Evolutionary conservation across 1,140 invertebrate species (phyloP), one percentile per base, ranked within the genome.

Genomic region (Drosophila ohnishii): DNA sequence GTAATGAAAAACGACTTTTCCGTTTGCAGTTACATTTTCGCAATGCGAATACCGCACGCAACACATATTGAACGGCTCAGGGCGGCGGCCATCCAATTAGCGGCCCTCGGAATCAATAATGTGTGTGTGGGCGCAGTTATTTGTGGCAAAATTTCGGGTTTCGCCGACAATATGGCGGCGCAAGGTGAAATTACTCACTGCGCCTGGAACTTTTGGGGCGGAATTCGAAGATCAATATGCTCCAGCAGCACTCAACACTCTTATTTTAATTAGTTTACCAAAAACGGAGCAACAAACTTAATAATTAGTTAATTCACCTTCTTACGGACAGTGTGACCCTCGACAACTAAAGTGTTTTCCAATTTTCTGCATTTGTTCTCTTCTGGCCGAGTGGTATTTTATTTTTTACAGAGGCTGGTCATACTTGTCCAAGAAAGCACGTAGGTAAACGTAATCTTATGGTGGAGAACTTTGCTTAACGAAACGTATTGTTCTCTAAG

Each of bases 81-180:
- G 50, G 73, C 48, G 45, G 28, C 22, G 48, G 73, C 35, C 19
- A 70, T 64, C 61, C 35, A 76, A 47, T 73, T 51, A 51, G 69
- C 28, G 48, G 32, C 40, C 40, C 58, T 51, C 47, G 50, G 42
- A 59, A 85, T 80, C 72, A 53, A 84, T 85, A 85, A 64, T 67
- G 71, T 72, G 45, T 73, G 71, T 73, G 71, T 85, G 74, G 82
- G 77, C 62, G 76, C 42, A 65, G 59, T 47, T 59, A 64, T 61
- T 25, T 53, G 11, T 19, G 56, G 32, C 39, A 72, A 72, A 53
- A 45, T 56, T 39, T 39, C 28, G 16, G 35, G 32, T 22, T 48
- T 34, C 47, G 81, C 77, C 77, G 81, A 85, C 81, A 85, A 84
- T 61, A 85, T 84, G 80, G 80, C 80, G 81, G 65, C 50, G 40